phyloP scores from a whole-genome alignment of 1,140 invertebrate species.

The Drosophila sturtevanti region DNA sequence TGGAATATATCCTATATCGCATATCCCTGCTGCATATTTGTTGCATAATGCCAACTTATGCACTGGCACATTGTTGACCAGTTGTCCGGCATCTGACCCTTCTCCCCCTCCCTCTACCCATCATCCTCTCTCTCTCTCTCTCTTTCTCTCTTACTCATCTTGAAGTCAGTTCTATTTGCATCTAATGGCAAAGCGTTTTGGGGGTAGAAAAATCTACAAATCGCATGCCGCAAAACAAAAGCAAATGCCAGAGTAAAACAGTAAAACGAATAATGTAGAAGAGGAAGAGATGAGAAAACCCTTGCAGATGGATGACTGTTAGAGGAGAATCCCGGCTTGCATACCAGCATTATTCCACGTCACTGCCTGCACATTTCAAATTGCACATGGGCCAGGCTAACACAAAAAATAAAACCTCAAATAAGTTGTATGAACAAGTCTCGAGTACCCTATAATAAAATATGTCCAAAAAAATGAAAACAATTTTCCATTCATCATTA shows the following conservation, averaged over 20 bases:
- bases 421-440: background rate
- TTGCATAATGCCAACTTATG: slow-evolving; percentile 75
- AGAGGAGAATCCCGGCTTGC: slow-evolving; percentile 43
- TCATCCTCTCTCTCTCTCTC: no score
- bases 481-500: no score
- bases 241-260: slow-evolving; percentile 56
- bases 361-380: slow-evolving; percentile 67
- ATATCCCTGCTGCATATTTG: slow-evolving; percentile 66
- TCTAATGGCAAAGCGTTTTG: slow-evolving; percentile 65
- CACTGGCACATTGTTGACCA: slow-evolving; percentile 70
- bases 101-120: background rate
- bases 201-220: slow-evolving; percentile 64
- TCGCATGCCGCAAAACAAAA: slow-evolving; percentile 76
- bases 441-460: background rate
- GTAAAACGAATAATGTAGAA: slow-evolving; percentile 25
- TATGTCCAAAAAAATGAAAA: no score
- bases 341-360: slow-evolving; percentile 76
- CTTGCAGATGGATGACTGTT: slow-evolving; percentile 53
- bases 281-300: no score
- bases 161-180: slow-evolving; percentile 35
- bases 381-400: slow-evolving; percentile 38
- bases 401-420: slow-evolving; percentile 14
- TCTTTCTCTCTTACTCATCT: no score
- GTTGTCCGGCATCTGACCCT: slow-evolving; percentile 48
- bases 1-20: slow-evolving; percentile 30